phyloP scores from a whole-genome alignment of 2,797 vertebrate genomes.

The Graptemys geographica region DNA sequence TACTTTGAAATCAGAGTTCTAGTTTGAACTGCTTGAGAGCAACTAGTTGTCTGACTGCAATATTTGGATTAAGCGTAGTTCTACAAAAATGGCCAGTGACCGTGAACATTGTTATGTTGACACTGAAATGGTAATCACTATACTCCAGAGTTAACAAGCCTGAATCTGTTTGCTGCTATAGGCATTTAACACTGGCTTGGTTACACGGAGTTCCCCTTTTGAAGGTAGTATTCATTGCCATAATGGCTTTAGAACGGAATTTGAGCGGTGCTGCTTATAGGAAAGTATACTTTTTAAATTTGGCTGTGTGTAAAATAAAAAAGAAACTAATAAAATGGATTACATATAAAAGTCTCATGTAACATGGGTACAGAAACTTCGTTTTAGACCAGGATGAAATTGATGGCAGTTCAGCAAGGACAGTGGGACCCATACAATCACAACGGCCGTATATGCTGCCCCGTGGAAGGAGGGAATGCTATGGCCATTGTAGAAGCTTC shows the following conservation, averaged over 20 bases:
- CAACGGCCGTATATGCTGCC: neutral
- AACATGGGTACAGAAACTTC: neutral
- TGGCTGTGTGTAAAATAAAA: neutral
- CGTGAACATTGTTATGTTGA: neutral
- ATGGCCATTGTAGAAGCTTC: neutral
- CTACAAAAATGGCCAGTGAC: constrained; percentile 14
- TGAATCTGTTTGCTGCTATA: neutral
- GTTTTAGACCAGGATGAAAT: neutral
- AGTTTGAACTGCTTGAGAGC: neutral
- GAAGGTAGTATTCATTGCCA: neutral
- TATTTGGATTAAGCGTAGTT: fast-evolving
- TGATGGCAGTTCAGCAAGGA: neutral
- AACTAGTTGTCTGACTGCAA: neutral
- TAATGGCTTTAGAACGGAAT: neutral
- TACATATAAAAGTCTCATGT: neutral
- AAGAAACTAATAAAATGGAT: neutral
- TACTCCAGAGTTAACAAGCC: neutral
- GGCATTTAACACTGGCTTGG: neutral
- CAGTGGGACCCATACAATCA: neutral
- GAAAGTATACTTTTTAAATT: neutral
- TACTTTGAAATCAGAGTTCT: neutral
- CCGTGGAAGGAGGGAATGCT: neutral
- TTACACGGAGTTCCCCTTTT: fast-evolving
- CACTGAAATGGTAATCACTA: neutral
- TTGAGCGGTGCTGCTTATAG: neutral